phyloP scores from a whole-genome alignment of 2,113 vertebrate species.

The Clarias gariepinus region DNA sequence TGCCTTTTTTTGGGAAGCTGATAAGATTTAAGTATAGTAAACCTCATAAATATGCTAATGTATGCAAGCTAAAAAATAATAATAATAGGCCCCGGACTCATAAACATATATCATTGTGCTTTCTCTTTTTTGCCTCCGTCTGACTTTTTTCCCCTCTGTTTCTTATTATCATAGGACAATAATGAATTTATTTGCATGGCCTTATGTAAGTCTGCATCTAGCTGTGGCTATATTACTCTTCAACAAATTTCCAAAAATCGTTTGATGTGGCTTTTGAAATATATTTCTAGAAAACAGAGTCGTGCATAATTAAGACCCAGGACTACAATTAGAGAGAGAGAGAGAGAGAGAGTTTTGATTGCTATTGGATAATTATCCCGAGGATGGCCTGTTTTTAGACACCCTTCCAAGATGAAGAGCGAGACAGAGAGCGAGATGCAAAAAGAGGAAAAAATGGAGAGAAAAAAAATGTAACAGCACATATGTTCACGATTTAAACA shows the following conservation, averaged over 20 bases:
- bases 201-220: slow-evolving; percentile 62
- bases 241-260: slow-evolving; percentile 68
- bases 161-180: slow-evolving; percentile 75
- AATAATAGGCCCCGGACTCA: slow-evolving; percentile 67
- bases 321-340: slow-evolving; percentile 67
- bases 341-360: slow-evolving; percentile 64
- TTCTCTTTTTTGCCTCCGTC: slow-evolving; percentile 66
- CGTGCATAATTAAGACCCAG: slow-evolving; percentile 70
- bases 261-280: slow-evolving; percentile 73
- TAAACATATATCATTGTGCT: slow-evolving; percentile 68
- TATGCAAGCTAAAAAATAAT: slow-evolving; percentile 67
- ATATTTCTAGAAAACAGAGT: slow-evolving; percentile 74
- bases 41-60: slow-evolving; percentile 65
- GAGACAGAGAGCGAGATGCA: slow-evolving; percentile 25
- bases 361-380: slow-evolving; percentile 70
- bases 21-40: slow-evolving; percentile 60
- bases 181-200: slow-evolving; percentile 68
- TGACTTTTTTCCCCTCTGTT: slow-evolving; percentile 46
- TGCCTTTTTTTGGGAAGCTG: slow-evolving; percentile 36
- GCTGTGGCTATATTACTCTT: slow-evolving; percentile 64
- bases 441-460: background rate
- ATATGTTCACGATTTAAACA: slow-evolving; percentile 13
- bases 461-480: background rate
- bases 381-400: slow-evolving; percentile 65
- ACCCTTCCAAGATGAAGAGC: slow-evolving; percentile 29